phyloP scores from a whole-genome alignment of 2,888 invertebrate species.

The Taphrorychus bicolor region DNA sequence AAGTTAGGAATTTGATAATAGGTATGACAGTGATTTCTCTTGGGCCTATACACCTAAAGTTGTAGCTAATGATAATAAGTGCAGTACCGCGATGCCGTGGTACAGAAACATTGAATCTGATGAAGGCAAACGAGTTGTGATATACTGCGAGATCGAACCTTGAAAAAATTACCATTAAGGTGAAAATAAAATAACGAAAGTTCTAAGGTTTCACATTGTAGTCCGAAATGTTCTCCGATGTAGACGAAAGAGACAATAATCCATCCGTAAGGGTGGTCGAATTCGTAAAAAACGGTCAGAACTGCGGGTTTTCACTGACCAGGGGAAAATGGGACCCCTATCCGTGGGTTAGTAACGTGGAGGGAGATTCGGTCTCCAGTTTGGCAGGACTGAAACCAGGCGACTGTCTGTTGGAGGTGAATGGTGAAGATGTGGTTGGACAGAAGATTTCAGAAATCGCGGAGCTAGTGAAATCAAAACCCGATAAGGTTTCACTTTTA shows the following conservation, averaged over 20 bases:
- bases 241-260: constrained; percentile 53
- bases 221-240: constrained; percentile 52
- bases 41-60: too few species aligned
- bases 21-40: too few species aligned
- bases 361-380: constrained; percentile 68
- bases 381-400: constrained; percentile 71
- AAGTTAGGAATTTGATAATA: too few species aligned
- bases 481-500: constrained; percentile 59
- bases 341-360: constrained; percentile 78
- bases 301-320: constrained; percentile 75
- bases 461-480: constrained; percentile 59
- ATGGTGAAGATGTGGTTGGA: constrained; percentile 64
- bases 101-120: constrained; percentile 18
- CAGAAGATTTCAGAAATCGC: constrained; percentile 64
- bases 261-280: constrained; percentile 60
- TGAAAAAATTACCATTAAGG: constrained; percentile 52
- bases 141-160: constrained; percentile 45
- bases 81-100: neutral
- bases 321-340: constrained; percentile 83
- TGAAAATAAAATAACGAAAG: constrained; percentile 52
- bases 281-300: constrained; percentile 65
- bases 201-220: constrained; percentile 44
- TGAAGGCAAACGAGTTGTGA: constrained; percentile 50
- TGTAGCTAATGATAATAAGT: too few species aligned
- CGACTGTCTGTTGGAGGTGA: constrained; percentile 73